Percentiles rank a stretch among this genome's conserved stretches.
phyloP scores from a whole-genome alignment of 2,888 invertebrate genomes.

The Polyommatus iphigenia region DNA sequence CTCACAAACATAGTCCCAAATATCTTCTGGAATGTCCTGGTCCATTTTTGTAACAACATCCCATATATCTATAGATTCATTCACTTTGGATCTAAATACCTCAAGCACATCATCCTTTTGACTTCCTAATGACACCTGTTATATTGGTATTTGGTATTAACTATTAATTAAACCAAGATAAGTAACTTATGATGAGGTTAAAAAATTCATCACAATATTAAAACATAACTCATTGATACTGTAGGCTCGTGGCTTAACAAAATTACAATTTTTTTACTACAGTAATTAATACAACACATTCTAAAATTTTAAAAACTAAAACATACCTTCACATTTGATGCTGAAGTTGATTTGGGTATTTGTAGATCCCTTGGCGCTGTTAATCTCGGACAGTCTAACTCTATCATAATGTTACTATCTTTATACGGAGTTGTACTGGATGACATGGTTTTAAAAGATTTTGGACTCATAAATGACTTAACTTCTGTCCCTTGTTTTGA shows the following conservation, averaged over 20 bases:
- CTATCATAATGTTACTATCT: slow-evolving; percentile 48
- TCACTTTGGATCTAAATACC: slow-evolving; percentile 48
- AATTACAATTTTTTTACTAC: too few species aligned
- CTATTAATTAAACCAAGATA: neutral
- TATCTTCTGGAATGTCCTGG: slow-evolving; percentile 67
- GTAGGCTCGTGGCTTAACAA: neutral
- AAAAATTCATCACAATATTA: neutral
- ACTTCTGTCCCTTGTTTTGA: slow-evolving; percentile 51
- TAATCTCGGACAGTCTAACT: slow-evolving; percentile 59
- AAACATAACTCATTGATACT: neutral
- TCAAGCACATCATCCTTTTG: slow-evolving; percentile 52
- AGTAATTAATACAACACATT: neutral
- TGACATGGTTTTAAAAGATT: slow-evolving; percentile 61
- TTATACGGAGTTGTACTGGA: slow-evolving; percentile 61
- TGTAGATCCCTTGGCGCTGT: slow-evolving; percentile 66
- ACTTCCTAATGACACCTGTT: slow-evolving; percentile 58
- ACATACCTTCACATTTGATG: slow-evolving; percentile 53
- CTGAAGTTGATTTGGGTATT: slow-evolving; percentile 54
- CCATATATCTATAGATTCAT: slow-evolving; percentile 62
- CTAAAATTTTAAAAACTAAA: neutral
- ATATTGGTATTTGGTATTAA: slow-evolving; percentile 33
- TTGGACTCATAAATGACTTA: slow-evolving; percentile 61
- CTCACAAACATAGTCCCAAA: slow-evolving; percentile 71
- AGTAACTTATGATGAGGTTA: neutral
- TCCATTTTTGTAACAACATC: slow-evolving; percentile 66